Evolutionary conservation across 2,113 vertebrate genomes (phyloP).

Genomic region (Microcebus lehilahytsara): DNA sequence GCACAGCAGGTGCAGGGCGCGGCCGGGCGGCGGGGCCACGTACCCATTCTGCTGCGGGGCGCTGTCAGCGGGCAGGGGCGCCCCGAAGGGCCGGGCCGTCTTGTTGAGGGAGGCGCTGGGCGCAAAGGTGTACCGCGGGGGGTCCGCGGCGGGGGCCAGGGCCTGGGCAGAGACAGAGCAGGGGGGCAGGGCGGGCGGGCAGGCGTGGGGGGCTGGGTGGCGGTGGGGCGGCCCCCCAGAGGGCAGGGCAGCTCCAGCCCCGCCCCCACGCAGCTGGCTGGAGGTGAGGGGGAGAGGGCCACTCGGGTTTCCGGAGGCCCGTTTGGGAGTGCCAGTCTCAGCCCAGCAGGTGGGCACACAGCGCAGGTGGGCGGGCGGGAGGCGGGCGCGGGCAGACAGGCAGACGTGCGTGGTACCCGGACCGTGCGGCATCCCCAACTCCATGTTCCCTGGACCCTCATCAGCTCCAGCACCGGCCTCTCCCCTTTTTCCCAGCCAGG

Average conservation of each 20-base stretch:
- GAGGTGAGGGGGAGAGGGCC: background rate
- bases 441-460: background rate
- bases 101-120: slow-evolving; percentile 97
- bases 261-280: slow-evolving; percentile 44
- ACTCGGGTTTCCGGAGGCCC: slow-evolving; percentile 27
- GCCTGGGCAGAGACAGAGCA: slow-evolving; percentile 89
- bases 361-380: background rate
- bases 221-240: slow-evolving; percentile 32
- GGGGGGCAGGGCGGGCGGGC: slow-evolving; percentile 76
- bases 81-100: slow-evolving; percentile 95
- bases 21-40: slow-evolving; percentile 76
- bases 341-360: background rate
- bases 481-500: background rate
- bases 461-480: background rate
- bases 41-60: slow-evolving; percentile 96
- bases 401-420: slow-evolving; percentile 13
- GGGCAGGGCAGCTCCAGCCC: background rate
- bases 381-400: slow-evolving; percentile 12
- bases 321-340: slow-evolving; percentile 42
- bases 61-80: slow-evolving; percentile 84
- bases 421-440: slow-evolving; percentile 67
- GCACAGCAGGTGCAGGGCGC: background rate
- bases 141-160: slow-evolving; percentile 87
- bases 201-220: slow-evolving; percentile 66
- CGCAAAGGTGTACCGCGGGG: slow-evolving; percentile 96